Percentiles rank a stretch among this genome's conserved stretches.
These are phyloP conservation scores for Corvus cornix DNA, from an alignment of 2,113 vertebrate genomes.

Conservation along the genomic window DNA sequence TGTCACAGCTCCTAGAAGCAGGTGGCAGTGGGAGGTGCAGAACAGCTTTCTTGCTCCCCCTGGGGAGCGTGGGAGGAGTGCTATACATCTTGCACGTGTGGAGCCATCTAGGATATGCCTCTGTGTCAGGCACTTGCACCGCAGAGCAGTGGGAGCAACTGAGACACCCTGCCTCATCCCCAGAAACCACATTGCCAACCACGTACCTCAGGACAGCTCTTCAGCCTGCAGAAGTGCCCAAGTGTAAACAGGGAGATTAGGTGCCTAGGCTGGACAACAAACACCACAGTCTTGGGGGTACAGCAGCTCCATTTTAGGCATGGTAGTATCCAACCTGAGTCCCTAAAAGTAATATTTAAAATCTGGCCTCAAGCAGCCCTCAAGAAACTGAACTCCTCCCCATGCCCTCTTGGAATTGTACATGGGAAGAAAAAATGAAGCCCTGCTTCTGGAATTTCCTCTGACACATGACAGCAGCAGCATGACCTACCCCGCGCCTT, in stretches of 20 bases:
- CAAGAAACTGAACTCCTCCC: not conserved
- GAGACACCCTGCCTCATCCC: not conserved
- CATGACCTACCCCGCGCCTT: not conserved
- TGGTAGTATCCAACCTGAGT: fast-evolving
- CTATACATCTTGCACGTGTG: not conserved
- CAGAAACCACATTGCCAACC: not conserved
- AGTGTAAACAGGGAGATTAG: not conserved
- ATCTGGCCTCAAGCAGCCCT: not conserved
- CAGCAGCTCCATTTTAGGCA: not conserved
- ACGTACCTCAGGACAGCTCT: not conserved
- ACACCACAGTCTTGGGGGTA: not conserved
- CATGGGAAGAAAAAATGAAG: not conserved
- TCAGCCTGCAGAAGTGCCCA: not conserved
- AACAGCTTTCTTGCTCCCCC: not conserved
- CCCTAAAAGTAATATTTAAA: not conserved
- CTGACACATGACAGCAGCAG: not conserved
- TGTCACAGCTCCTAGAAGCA: not conserved
- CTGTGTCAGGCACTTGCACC: not conserved
- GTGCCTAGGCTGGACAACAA: not conserved
- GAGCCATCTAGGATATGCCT: not conserved
- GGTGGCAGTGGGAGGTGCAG: not conserved
- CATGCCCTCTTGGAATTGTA: not conserved
- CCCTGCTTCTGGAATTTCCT: not conserved
- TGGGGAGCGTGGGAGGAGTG: not conserved
- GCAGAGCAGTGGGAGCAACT: not conserved